Percentiles rank a stretch among this genome's conserved stretches.
Evolutionary conservation across 2,113 vertebrate genomes (phyloP).

Genomic region (Xiphophorus maculatus): DNA sequence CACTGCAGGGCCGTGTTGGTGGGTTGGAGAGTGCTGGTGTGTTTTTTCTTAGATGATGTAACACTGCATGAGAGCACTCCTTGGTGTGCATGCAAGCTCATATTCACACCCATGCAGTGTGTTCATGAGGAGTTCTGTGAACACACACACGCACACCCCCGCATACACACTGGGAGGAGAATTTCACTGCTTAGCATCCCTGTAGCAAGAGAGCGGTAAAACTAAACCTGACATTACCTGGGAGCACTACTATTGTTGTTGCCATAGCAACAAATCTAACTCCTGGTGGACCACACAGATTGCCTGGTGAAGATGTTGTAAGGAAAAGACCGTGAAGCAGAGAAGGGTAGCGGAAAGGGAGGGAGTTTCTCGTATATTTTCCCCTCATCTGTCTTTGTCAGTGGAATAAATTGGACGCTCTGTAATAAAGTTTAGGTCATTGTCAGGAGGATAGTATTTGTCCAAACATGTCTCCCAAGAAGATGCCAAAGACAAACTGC

Average conservation of each 20-base stretch:
- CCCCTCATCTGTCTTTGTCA: slow-evolving; percentile 61
- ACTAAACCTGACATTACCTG: slow-evolving; percentile 22
- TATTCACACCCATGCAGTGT: slow-evolving; percentile 11
- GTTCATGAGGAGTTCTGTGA: background rate
- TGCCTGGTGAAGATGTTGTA: slow-evolving; percentile 11
- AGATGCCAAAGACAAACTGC: slow-evolving; percentile 49
- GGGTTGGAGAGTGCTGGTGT: slow-evolving; percentile 43
- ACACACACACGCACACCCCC: background rate
- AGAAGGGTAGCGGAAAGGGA: slow-evolving; percentile 13
- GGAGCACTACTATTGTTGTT: slow-evolving; percentile 46
- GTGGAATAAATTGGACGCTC: slow-evolving; percentile 61
- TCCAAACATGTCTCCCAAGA: slow-evolving; percentile 19
- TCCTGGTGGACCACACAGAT: slow-evolving; percentile 25
- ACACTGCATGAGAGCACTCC: slow-evolving; percentile 18
- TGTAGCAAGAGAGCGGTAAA: slow-evolving; percentile 18
- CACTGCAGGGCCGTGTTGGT: slow-evolving; percentile 25
- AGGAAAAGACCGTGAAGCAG: slow-evolving; percentile 8
- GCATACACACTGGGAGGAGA: background rate
- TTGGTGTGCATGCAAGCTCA: slow-evolving; percentile 22
- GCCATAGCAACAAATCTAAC: slow-evolving; percentile 63
- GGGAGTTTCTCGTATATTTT: slow-evolving; percentile 23
- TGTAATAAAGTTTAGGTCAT: slow-evolving; percentile 52
- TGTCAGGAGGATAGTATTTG: slow-evolving; percentile 52
- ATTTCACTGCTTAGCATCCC: slow-evolving; percentile 10
- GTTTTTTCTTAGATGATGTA: slow-evolving; percentile 46